Conservation (phyloP, 2,797 vertebrate genomes). For the Aphelocoma californica region DNA sequence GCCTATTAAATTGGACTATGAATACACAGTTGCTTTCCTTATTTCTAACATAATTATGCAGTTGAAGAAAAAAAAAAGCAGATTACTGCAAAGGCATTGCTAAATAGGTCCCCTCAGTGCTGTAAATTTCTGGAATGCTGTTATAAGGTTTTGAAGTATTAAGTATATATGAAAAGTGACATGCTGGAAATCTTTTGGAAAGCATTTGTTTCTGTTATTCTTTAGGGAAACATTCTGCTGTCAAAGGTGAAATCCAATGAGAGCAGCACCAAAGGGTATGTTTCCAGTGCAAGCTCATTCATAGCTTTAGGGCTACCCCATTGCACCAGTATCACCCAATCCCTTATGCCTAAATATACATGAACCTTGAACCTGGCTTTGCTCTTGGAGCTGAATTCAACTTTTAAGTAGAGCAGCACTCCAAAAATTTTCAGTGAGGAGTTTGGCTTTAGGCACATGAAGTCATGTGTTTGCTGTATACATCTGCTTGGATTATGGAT, state of each 20-base stretch:
- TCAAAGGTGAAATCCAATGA: conserved; percentile 30
- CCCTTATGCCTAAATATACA: background rate
- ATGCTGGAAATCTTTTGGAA: conserved; percentile 25
- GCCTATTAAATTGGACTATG: conserved; percentile 69
- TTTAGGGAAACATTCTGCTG: conserved; percentile 39
- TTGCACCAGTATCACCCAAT: background rate
- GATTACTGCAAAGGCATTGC: conserved; percentile 61
- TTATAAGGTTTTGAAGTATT: conserved; percentile 39
- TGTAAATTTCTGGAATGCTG: conserved; percentile 50
- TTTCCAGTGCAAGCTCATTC: background rate
- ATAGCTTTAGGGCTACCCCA: background rate
- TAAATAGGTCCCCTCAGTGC: conserved; percentile 45
- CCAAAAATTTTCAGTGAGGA: background rate
- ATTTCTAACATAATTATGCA: conserved; percentile 68
- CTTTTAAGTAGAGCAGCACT: background rate
- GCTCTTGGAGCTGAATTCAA: background rate
- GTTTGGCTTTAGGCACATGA: background rate
- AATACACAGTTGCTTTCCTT: conserved; percentile 66
- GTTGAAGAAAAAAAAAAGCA: background rate
- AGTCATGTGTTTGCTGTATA: background rate
- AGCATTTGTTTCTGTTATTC: conserved; percentile 33
- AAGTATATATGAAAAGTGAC: conserved; percentile 29
- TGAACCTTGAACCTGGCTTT: background rate
- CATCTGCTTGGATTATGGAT: background rate
- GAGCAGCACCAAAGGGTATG: background rate